phyloP scores from a whole-genome alignment of 2,888 invertebrate species.

The Cephus spinipes region DNA sequence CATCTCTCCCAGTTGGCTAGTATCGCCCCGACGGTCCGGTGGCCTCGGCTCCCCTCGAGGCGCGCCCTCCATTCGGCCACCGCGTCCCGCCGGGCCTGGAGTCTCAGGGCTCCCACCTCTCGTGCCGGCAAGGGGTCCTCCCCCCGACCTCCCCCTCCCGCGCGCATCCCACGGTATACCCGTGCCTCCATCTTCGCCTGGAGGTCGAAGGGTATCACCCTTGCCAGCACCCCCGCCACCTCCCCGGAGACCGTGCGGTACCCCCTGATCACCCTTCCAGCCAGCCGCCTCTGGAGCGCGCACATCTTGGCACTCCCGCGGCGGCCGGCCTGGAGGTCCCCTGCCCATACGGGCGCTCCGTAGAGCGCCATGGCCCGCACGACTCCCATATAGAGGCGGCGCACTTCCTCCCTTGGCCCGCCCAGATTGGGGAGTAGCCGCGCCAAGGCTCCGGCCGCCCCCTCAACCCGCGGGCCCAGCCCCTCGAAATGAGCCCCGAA shows the following conservation, averaged over 20 bases:
- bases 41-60: accelerated
- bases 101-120: background rate
- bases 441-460: no score
- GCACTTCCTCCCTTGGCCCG: no score
- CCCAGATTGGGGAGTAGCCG: no score
- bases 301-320: accelerated
- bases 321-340: no score
- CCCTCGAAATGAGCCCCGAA: no score
- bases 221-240: background rate
- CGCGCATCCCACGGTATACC: accelerated
- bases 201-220: no score
- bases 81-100: background rate
- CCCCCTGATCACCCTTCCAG: no score
- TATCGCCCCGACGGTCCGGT: background rate
- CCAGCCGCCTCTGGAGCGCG: background rate
- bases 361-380: no score
- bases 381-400: no score
- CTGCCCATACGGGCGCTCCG: no score
- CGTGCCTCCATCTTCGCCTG: background rate
- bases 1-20: background rate
- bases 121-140: background rate
- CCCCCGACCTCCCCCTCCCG: accelerated
- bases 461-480: no score
- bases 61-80: background rate
- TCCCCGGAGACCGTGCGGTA: background rate